phyloP scores from a whole-genome alignment of 2,888 invertebrate species.

The Hirtodrosophila trivittata region DNA sequence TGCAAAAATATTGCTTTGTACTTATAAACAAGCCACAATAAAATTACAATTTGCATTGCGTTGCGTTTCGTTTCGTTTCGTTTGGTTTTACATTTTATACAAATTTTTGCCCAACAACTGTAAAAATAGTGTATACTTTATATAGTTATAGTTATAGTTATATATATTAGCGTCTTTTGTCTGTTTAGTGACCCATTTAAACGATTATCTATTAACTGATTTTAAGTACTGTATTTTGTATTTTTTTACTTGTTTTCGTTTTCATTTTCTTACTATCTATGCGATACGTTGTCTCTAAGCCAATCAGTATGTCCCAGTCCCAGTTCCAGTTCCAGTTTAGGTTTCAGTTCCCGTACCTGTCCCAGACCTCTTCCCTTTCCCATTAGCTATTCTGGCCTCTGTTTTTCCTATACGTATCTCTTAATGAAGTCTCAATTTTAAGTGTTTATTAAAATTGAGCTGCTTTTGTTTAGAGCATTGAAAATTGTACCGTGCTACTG shows the following conservation, averaged over 20 bases:
- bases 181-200: constrained; percentile 64
- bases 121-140: constrained; percentile 6
- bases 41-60: constrained; percentile 58
- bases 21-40: constrained; percentile 64
- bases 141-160: constrained; percentile 6
- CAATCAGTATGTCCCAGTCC: constrained; percentile 36
- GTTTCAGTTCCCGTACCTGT: too few relatives aligned
- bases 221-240: constrained; percentile 23
- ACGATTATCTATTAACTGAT: constrained; percentile 68
- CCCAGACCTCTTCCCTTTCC: not conserved
- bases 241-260: constrained; percentile 6
- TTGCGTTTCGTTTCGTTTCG: constrained; percentile 21
- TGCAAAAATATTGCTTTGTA: constrained; percentile 63
- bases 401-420: constrained; percentile 36
- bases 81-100: constrained; percentile 36
- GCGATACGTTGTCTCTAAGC: constrained; percentile 58
- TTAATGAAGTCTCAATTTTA: constrained; percentile 72
- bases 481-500: constrained; percentile 49
- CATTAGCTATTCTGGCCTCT: too few relatives aligned
- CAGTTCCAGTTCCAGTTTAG: too few relatives aligned
- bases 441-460: constrained; percentile 67
- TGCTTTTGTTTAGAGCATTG: constrained; percentile 61
- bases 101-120: constrained; percentile 30
- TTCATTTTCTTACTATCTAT: constrained; percentile 52
- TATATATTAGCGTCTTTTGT: not conserved